Conservation (phyloP, 2,888 invertebrate species). For the Sminthurides aquaticus region DNA sequence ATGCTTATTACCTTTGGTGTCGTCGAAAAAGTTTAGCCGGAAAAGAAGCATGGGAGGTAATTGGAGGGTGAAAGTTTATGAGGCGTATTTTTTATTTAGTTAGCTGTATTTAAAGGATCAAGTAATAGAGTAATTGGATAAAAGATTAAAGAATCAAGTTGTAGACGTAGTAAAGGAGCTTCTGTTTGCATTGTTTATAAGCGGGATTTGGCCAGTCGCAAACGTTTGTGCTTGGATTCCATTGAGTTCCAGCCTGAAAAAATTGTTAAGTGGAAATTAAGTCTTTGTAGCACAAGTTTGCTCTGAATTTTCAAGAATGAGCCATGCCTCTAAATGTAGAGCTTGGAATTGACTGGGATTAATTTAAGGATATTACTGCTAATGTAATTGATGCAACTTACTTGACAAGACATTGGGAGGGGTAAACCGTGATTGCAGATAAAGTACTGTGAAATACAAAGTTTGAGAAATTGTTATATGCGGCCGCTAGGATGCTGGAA, state of each 20-base stretch:
- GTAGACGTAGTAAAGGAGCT: conserved; percentile 18
- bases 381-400: conserved; percentile 5
- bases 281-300: neutral
- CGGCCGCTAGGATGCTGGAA: too few species aligned
- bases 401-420: conserved; percentile 62
- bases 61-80: too few species aligned
- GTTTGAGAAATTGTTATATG: too few species aligned
- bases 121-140: neutral
- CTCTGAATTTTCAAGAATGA: neutral
- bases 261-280: neutral
- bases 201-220: conserved; percentile 67
- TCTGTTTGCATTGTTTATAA: conserved; percentile 17
- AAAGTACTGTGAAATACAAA: conserved; percentile 61
- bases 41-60: too few species aligned
- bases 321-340: too few species aligned
- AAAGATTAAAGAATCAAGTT: conserved; percentile 15
- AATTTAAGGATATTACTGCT: neutral
- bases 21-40: too few species aligned
- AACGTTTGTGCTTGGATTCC: conserved; percentile 60
- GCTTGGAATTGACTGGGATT: neutral
- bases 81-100: too few species aligned
- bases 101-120: too few species aligned
- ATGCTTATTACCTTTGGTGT: too few species aligned
- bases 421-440: conserved; percentile 74
- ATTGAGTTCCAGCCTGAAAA: conserved; percentile 62